These are phyloP conservation scores for Tipula helvola DNA, from an alignment of 2,888 invertebrate species.

Conservation along the genomic window DNA sequence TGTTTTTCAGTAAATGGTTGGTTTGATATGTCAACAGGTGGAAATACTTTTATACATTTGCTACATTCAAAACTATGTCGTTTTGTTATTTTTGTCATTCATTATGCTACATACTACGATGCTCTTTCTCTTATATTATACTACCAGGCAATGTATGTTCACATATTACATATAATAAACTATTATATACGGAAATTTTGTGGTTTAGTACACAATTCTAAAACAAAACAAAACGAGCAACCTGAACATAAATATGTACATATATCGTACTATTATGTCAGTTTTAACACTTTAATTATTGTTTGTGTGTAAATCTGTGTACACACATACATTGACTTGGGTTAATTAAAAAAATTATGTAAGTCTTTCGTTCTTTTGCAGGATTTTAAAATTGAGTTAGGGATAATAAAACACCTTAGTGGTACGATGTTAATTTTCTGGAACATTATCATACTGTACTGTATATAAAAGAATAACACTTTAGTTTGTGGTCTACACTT, in stretches of 20 bases:
- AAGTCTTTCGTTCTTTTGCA: not conserved
- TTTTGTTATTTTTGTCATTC: not conserved
- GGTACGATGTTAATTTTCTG: not conserved
- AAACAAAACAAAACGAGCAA: not conserved
- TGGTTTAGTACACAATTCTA: not conserved
- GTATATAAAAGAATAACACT: not conserved
- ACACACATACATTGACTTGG: not conserved
- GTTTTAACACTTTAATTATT: not conserved
- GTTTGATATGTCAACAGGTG: not conserved
- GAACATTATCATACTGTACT: not conserved
- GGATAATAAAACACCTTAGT: not conserved
- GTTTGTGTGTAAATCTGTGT: not conserved
- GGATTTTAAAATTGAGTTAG: not conserved
- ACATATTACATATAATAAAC: not conserved
- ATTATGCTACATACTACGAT: not conserved
- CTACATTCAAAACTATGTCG: not conserved
- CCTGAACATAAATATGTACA: not conserved
- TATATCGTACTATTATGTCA: not conserved
- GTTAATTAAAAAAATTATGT: not conserved
- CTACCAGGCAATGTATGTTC: not conserved
- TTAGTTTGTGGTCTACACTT: not conserved
- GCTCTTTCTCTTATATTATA: not conserved
- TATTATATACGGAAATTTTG: not conserved
- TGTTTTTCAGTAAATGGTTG: not conserved
- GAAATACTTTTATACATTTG: not conserved